phyloP scores from a whole-genome alignment of 2,888 invertebrate genomes.

The Leuctra nigra region DNA sequence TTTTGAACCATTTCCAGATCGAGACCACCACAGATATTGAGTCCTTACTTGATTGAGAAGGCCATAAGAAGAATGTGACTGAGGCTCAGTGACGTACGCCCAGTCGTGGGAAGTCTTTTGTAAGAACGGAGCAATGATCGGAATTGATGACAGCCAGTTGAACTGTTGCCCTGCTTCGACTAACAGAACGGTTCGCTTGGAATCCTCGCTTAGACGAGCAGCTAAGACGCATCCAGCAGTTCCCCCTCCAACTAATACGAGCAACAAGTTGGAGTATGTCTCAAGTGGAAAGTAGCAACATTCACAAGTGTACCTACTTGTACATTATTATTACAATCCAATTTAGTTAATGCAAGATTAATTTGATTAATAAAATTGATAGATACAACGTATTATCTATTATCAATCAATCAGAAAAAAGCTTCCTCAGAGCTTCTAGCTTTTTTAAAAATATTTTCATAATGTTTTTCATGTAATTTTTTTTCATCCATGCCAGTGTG shows the following conservation, averaged over 20 bases:
- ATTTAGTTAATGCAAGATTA: not conserved
- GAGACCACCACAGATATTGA: too few relatives aligned
- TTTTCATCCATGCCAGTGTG: too few relatives aligned
- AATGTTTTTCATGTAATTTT: too few relatives aligned
- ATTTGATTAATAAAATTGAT: not conserved
- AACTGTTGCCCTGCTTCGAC: constrained; percentile 66
- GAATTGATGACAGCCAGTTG: constrained; percentile 56
- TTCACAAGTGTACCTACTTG: not conserved
- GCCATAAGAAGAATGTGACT: constrained; percentile 59
- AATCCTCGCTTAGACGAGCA: constrained; percentile 53
- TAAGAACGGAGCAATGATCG: constrained; percentile 58
- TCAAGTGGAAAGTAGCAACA: not conserved
- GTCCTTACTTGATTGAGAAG: constrained; percentile 50
- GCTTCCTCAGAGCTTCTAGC: too few relatives aligned
- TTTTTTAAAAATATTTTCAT: too few relatives aligned
- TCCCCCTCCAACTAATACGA: constrained; percentile 60
- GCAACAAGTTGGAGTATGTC: too few relatives aligned
- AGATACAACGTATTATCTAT: not conserved
- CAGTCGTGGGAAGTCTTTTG: constrained; percentile 63
- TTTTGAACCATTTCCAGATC: constrained; percentile 9
- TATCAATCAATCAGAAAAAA: not conserved
- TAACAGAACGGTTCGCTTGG: constrained; percentile 51
- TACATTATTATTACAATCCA: not conserved
- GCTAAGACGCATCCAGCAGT: constrained; percentile 66
- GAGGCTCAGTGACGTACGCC: constrained; percentile 56